Percentiles rank a stretch among this genome's conserved stretches.
Evolutionary conservation across 2,113 vertebrate genomes (phyloP).

Genomic region (Hippocampus abdominalis): DNA sequence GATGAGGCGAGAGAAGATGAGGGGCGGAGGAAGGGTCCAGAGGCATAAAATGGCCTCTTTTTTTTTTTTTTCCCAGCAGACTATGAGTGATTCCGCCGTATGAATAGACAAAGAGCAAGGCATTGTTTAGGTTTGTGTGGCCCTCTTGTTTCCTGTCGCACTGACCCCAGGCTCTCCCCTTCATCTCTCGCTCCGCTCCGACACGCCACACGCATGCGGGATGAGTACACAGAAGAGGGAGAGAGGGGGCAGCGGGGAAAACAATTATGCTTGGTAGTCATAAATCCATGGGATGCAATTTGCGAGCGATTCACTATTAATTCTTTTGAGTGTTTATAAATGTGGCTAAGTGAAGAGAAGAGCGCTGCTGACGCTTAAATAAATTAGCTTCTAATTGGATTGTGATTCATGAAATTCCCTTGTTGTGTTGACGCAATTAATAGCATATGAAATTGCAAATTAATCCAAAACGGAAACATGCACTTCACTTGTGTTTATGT

Average conservation of each 20-base stretch:
- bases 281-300: constrained; percentile 67
- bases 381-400: constrained; percentile 74
- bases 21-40: constrained; percentile 29
- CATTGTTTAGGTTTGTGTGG: constrained; percentile 47
- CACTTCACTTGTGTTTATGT: constrained; percentile 44
- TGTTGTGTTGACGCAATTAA: constrained; percentile 71
- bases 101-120: constrained; percentile 31
- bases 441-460: constrained; percentile 73
- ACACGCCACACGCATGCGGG: constrained; percentile 39
- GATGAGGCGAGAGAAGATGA: constrained; percentile 16
- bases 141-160: constrained; percentile 39
- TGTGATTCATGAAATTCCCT: constrained; percentile 63
- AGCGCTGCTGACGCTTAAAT: constrained; percentile 41
- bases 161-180: constrained; percentile 20
- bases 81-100: constrained; percentile 45
- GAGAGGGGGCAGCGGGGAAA: constrained; percentile 35
- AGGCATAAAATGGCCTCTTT: constrained; percentile 25
- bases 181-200: constrained; percentile 28
- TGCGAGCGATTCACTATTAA: constrained; percentile 63
- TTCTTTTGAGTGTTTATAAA: constrained; percentile 69
- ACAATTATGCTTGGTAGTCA: constrained; percentile 59
- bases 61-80: constrained; percentile 31
- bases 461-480: constrained; percentile 56
- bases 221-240: constrained; percentile 25
- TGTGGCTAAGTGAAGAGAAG: constrained; percentile 63